A percentile compares a stretch with the other conserved stretches of the same genome.
These are phyloP conservation scores for Drosophila aldrichi DNA, from an alignment of 2,888 invertebrate species.

Conservation along the genomic window DNA sequence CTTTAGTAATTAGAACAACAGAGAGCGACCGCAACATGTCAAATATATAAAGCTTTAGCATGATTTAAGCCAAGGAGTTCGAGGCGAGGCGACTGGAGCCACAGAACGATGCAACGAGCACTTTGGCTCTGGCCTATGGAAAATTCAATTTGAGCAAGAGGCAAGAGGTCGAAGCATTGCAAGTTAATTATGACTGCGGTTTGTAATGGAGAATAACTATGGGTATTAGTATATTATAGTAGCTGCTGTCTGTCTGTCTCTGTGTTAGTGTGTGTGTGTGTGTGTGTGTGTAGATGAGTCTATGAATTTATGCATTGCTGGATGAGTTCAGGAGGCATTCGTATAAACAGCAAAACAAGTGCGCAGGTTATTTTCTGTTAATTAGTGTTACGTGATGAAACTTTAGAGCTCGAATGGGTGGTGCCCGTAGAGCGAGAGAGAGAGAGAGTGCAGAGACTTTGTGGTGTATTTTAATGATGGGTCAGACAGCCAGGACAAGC, in stretches of 20 bases:
- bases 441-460: conserved; percentile 16
- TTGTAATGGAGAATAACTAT: conserved; percentile 33
- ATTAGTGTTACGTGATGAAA: conserved; percentile 79
- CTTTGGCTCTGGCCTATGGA: conserved; percentile 62
- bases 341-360: conserved; percentile 65
- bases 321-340: conserved; percentile 45
- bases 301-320: conserved; percentile 28
- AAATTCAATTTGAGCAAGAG: conserved; percentile 65
- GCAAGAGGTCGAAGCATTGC: conserved; percentile 50
- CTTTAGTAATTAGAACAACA: conserved; percentile 51
- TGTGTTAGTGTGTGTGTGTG: not conserved
- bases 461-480: conserved; percentile 55
- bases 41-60: conserved; percentile 46
- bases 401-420: conserved; percentile 61
- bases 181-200: conserved; percentile 79
- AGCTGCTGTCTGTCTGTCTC: not conserved
- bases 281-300: conserved; percentile 15
- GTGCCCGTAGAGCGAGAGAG: conserved; percentile 39
- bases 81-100: not conserved
- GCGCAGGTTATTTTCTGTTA: conserved; percentile 77
- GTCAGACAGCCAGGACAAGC: conserved; percentile 13
- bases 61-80: conserved; percentile 49
- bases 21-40: conserved; percentile 42
- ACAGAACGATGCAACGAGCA: conserved; percentile 53
- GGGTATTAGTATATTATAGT: conserved; percentile 9